These are phyloP conservation scores for Drosophila atroscutellata DNA, from an alignment of 2,888 invertebrate genomes.

Conservation along the genomic window DNA sequence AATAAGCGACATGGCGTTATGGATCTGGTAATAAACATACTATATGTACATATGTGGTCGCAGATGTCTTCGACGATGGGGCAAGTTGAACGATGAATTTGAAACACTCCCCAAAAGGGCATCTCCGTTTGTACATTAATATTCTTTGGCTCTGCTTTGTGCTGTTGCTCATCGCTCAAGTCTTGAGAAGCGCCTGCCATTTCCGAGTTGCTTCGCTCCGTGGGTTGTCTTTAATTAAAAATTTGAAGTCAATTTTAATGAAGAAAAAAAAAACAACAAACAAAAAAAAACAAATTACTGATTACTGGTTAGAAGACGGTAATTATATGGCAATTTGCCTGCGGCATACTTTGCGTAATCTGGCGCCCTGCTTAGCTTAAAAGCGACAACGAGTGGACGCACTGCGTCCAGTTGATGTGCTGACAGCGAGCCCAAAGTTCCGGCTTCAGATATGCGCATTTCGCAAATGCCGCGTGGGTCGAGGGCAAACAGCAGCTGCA, in stretches of 20 bases:
- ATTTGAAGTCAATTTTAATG: slow-evolving; percentile 37
- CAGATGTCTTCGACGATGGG: not conserved
- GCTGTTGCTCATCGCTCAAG: slow-evolving; percentile 49
- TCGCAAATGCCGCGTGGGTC: slow-evolving; percentile 49
- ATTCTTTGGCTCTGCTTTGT: slow-evolving; percentile 23
- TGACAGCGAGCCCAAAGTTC: slow-evolving; percentile 31
- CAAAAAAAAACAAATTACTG: slow-evolving; percentile 31
- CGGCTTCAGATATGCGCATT: slow-evolving; percentile 33
- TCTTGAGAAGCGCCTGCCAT: slow-evolving; percentile 33
- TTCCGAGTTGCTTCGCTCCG: slow-evolving; percentile 33
- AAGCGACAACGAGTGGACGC: slow-evolving; percentile 51
- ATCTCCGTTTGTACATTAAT: not conserved
- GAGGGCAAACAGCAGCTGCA: slow-evolving; percentile 23
- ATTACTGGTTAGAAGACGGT: slow-evolving; percentile 43
- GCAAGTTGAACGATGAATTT: not conserved
- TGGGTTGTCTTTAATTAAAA: slow-evolving; percentile 68
- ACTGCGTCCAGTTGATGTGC: slow-evolving; percentile 64
- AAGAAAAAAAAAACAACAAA: slow-evolving; percentile 14
- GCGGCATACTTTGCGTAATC: slow-evolving; percentile 39
- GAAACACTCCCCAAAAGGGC: not conserved
- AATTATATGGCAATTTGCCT: slow-evolving; percentile 45
- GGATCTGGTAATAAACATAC: not conserved
- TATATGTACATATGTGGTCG: not conserved
- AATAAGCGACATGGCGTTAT: not conserved
- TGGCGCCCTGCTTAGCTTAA: slow-evolving; percentile 37